These are phyloP conservation scores for Meiosimyza decipiens DNA, from an alignment of 2,888 invertebrate genomes.

Conservation along the genomic window DNA sequence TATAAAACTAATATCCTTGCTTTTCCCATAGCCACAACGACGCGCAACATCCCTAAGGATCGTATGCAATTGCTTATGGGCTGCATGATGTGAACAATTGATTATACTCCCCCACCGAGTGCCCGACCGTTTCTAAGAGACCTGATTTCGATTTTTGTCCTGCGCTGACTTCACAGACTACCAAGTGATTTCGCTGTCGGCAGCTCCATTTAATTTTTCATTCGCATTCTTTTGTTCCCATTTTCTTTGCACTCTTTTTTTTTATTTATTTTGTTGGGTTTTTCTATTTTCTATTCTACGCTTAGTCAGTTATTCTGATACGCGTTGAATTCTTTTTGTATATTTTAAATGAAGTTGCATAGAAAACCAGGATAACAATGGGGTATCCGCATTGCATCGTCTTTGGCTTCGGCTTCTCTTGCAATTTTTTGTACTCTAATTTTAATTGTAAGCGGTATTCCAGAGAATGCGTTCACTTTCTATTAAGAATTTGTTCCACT, in stretches of 20 bases:
- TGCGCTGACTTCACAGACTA: background rate
- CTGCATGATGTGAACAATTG: background rate
- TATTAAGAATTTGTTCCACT: slow-evolving; percentile 14
- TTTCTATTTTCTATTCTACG: background rate
- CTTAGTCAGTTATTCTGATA: background rate
- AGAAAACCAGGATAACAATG: background rate
- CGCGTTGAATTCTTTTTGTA: background rate
- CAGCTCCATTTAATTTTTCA: slow-evolving; percentile 23
- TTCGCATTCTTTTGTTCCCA: background rate
- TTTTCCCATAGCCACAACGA: background rate
- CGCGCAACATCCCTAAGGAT: slow-evolving; percentile 8
- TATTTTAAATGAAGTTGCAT: background rate
- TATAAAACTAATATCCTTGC: slow-evolving; percentile 10
- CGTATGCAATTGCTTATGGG: background rate
- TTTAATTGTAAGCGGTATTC: background rate
- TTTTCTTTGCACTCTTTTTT: background rate
- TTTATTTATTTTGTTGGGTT: background rate
- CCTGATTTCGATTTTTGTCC: slow-evolving; percentile 4
- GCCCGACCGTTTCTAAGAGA: slow-evolving; percentile 3
- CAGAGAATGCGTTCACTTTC: slow-evolving; percentile 17
- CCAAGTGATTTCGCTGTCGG: slow-evolving; percentile 4
- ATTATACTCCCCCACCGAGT: background rate
- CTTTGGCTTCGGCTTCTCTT: background rate
- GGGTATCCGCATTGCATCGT: background rate
- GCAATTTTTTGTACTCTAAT: background rate